Evolutionary conservation across 2,113 vertebrate species (phyloP).

Genomic region (Ceyx cyanopectus): DNA sequence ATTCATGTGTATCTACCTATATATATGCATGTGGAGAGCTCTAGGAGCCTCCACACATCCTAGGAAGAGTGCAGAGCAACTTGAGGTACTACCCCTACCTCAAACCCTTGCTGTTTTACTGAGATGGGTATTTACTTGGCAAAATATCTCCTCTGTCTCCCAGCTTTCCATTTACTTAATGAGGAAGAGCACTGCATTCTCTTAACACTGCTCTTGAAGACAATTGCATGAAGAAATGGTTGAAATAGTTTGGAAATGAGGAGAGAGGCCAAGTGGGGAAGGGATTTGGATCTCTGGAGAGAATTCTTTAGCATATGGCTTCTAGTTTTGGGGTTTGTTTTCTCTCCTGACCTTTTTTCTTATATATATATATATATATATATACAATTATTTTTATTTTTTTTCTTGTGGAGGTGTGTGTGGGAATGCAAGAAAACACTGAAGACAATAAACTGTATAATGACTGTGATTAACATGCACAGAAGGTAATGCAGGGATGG

Average conservation of each 20-base stretch:
- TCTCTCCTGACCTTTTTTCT: background rate
- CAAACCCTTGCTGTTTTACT: background rate
- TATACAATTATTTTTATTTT: background rate
- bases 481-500: background rate
- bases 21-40: rapidly evolving
- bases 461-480: background rate
- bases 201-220: background rate
- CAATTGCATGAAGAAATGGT: background rate
- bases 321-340: background rate
- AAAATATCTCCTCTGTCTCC: background rate
- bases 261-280: background rate
- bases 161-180: background rate
- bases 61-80: background rate
- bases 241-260: background rate
- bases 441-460: background rate
- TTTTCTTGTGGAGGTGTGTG: background rate
- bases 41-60: rapidly evolving
- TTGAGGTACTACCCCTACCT: background rate
- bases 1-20: background rate
- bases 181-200: rapidly evolving
- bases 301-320: background rate
- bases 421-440: background rate
- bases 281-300: background rate
- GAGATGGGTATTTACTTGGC: background rate
- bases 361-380: too few species aligned